Evolutionary conservation across 2,888 invertebrate species (phyloP).

Genomic region (Eumerus sabulonum): DNA sequence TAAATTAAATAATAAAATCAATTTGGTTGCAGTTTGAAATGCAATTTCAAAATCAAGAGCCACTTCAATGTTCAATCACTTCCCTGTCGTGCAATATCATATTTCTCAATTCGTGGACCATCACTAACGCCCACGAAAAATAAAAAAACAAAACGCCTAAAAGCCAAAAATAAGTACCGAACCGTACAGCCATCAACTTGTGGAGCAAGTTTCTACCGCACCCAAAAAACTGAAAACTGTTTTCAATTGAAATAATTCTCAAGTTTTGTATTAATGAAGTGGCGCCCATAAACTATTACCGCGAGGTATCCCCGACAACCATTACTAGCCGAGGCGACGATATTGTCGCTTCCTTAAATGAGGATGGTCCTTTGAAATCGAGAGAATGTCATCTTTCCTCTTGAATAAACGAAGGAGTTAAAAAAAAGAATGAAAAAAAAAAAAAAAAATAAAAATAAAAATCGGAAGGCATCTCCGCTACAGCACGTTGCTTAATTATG

Average conservation of each 20-base stretch:
- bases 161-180: too few relatives aligned
- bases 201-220: slow-evolving; percentile 37
- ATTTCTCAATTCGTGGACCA: slow-evolving; percentile 26
- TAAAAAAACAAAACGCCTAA: slow-evolving; percentile 6
- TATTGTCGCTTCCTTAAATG: background rate
- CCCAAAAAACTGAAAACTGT: slow-evolving; percentile 37
- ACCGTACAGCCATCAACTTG: background rate
- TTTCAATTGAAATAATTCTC: slow-evolving; percentile 57
- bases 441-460: background rate
- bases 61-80: slow-evolving; percentile 58
- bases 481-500: slow-evolving; percentile 51
- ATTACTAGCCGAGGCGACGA: background rate
- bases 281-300: slow-evolving; percentile 48
- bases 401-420: background rate
- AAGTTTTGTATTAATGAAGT: slow-evolving; percentile 62
- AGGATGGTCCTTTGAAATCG: too few relatives aligned
- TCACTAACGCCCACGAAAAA: slow-evolving; percentile 9
- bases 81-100: slow-evolving; percentile 36
- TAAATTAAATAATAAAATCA: slow-evolving; percentile 48
- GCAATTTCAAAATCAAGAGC: slow-evolving; percentile 49
- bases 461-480: slow-evolving; percentile 21
- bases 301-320: slow-evolving; percentile 12
- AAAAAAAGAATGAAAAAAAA: too few relatives aligned
- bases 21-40: slow-evolving; percentile 49
- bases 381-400: background rate